Evolutionary conservation across 2,797 vertebrate genomes (phyloP).

Genomic region (Avahi laniger): DNA sequence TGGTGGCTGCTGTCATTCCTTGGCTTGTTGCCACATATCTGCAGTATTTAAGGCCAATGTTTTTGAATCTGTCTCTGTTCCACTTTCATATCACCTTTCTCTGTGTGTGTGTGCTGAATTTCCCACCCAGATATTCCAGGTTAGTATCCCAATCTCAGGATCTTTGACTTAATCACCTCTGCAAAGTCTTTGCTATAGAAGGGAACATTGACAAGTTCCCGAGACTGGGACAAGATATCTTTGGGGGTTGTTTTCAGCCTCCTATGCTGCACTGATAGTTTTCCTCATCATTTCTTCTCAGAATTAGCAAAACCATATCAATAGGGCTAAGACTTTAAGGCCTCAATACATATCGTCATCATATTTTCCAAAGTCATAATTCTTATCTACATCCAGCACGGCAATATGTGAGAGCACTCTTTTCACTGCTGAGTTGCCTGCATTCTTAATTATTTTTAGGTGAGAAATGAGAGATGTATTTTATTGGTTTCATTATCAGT

Average conservation of each 20-base stretch:
- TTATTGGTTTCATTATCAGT: neutral
- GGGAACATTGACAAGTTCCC: neutral
- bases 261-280: neutral
- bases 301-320: neutral
- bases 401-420: neutral
- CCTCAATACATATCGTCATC: neutral
- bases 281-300: neutral
- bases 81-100: accelerated
- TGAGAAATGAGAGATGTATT: neutral
- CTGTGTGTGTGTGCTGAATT: neutral
- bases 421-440: neutral
- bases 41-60: neutral
- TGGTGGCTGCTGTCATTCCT: too few relatives aligned
- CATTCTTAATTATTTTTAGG: neutral
- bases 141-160: neutral
- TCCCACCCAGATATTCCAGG: neutral
- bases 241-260: neutral
- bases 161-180: neutral
- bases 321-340: neutral
- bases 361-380: neutral
- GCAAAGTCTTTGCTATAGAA: neutral
- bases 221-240: neutral
- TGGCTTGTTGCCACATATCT: neutral
- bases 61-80: neutral
- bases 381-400: neutral